These are phyloP conservation scores for Ectemnius continuus DNA, from an alignment of 2,888 invertebrate genomes.

Conservation along the genomic window DNA sequence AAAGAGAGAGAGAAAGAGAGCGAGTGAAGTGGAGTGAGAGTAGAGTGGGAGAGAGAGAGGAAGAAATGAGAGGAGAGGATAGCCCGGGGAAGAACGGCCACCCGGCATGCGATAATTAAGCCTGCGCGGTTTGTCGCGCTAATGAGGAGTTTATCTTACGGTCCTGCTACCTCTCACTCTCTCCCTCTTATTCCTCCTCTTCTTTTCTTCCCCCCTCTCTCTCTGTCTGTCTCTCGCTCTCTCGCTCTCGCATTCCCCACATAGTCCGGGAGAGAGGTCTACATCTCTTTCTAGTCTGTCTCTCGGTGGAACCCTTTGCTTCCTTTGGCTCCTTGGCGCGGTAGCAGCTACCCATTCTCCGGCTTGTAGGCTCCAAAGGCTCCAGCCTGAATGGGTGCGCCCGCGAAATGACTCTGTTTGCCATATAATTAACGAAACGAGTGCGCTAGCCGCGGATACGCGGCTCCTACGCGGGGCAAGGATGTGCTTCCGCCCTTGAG, in stretches of 20 bases:
- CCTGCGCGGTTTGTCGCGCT: slow-evolving; percentile 65
- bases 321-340: slow-evolving; percentile 3
- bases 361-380: slow-evolving; percentile 12
- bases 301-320: slow-evolving; percentile 5
- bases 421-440: slow-evolving; percentile 34
- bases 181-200: slow-evolving; percentile 7
- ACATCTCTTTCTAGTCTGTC: background rate
- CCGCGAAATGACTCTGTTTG: slow-evolving; percentile 33
- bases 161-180: slow-evolving; percentile 18
- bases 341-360: slow-evolving; percentile 33
- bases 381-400: background rate
- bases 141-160: slow-evolving; percentile 71
- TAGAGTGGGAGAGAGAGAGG: too few relatives aligned
- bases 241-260: background rate
- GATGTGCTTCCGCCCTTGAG: background rate
- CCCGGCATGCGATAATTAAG: slow-evolving; percentile 64
- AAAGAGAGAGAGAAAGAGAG: too few relatives aligned
- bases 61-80: slow-evolving; percentile 24
- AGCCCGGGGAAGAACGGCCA: slow-evolving; percentile 46
- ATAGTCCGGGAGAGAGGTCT: background rate
- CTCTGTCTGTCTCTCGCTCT: background rate
- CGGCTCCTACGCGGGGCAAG: background rate
- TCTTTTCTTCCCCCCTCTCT: background rate
- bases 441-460: slow-evolving; percentile 16
- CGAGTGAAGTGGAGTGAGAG: too few relatives aligned